Percentiles rank a stretch among this genome's conserved stretches.
Evolutionary conservation across 2,113 vertebrate genomes (phyloP).

Genomic region (Poicephalus gulielmi): DNA sequence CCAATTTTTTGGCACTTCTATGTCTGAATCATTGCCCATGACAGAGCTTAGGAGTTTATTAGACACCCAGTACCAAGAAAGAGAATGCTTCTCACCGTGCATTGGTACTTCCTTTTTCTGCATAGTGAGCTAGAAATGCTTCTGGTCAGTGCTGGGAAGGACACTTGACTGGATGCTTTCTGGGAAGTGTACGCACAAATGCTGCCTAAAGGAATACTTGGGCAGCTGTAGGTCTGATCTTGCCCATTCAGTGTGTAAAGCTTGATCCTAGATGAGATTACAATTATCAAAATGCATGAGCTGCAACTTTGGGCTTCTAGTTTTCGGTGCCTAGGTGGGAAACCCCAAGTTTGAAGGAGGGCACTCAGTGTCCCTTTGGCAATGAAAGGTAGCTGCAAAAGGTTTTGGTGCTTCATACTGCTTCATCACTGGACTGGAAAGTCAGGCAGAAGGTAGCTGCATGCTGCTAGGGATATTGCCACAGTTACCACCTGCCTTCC

Average conservation of each 20-base stretch:
- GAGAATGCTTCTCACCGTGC: background rate
- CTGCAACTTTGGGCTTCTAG: background rate
- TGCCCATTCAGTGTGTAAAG: background rate
- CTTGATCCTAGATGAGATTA: background rate
- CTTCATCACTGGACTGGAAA: background rate
- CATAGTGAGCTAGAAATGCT: background rate
- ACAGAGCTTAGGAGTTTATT: background rate
- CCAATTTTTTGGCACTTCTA: rapidly evolving
- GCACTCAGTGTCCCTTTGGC: rapidly evolving
- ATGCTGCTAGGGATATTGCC: background rate
- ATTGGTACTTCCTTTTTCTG: background rate
- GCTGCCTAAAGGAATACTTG: background rate
- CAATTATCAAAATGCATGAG: background rate
- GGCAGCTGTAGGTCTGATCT: background rate
- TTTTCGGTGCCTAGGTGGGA: background rate
- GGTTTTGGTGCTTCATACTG: background rate
- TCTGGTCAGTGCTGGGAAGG: background rate
- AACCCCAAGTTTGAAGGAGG: rapidly evolving
- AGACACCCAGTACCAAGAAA: background rate
- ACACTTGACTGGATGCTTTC: background rate
- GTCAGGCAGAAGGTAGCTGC: background rate
- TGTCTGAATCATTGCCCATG: background rate
- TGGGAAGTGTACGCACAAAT: background rate
- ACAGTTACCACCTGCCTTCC: too few relatives aligned
- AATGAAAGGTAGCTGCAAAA: background rate